phyloP scores from a whole-genome alignment of 2,888 invertebrate species.

The Harpagoxenus sublaevis region DNA sequence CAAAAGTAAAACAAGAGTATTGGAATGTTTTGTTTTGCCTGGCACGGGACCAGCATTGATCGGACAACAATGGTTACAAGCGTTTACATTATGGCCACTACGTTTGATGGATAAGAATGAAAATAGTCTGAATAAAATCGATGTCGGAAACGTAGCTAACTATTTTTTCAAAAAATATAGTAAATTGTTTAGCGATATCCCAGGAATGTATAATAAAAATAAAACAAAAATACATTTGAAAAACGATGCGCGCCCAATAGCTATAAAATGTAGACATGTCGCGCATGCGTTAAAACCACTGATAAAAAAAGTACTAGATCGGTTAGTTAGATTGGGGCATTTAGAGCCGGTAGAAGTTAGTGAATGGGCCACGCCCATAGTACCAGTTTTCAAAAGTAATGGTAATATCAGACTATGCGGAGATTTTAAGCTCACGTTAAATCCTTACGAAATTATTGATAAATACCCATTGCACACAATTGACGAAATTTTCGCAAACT shows the following conservation, averaged over 20 bases:
- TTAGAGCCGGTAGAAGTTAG: constrained; percentile 71
- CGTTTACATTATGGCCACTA: no score
- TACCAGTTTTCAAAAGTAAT: constrained; percentile 75
- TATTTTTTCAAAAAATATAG: neutral
- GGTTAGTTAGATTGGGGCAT: constrained; percentile 65
- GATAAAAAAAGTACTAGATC: constrained; percentile 60
- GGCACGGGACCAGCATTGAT: no score
- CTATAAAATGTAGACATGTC: constrained; percentile 68
- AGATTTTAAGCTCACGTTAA: constrained; percentile 74
- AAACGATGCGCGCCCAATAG: constrained; percentile 59
- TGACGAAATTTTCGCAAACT: constrained; percentile 67
- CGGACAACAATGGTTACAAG: no score
- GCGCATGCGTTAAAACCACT: constrained; percentile 63
- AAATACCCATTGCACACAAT: constrained; percentile 75
- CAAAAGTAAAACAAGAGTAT: no score
- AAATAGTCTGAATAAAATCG: no score
- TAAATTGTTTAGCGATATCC: constrained; percentile 50
- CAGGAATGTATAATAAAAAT: constrained; percentile 60
- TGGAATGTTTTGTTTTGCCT: no score
- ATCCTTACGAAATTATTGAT: constrained; percentile 66
- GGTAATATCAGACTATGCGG: constrained; percentile 68
- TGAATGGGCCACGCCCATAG: constrained; percentile 81
- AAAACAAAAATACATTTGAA: constrained; percentile 62
- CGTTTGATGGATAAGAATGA: no score
- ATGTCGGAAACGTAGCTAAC: no score